Base-by-base conservation (phyloP, 2,113 vertebrate species). In the Corythaeola cristata region DNA sequence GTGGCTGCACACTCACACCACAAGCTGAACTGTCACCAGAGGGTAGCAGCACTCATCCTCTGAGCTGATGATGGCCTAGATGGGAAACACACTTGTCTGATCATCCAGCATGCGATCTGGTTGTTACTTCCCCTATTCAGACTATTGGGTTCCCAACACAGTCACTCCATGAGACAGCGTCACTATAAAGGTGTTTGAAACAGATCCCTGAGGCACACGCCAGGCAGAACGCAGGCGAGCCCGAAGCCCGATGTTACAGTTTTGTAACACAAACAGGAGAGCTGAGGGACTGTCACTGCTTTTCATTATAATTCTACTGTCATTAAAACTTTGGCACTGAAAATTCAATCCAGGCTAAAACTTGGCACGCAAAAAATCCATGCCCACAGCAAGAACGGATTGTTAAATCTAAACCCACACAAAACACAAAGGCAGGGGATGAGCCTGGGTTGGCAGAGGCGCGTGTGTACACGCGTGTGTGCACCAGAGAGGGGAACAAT, bases 391-490 rank as follows among this genome's bases (percentile, higher is more conserved):
- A 90, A 85, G 63, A 89, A 88, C 0, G 1, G 72, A 47, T 33
- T 71, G 45, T 56, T 83, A 77, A 86, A 79, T 66, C 72, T 74
- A 76, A 95, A 95, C 18, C 35, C 39, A 64, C 41, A 35, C 45
- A 66, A 92, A 55, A 10, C 1, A 2, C 62, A 21, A 22, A 52
- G 23, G 66, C 47, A 87, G 49, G 74, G 69, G 71, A 37, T 55
- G 23, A 45, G 15, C 13, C 28, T 32, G 30, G 21, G 56, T 50
- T 0, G 0, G 53, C 19, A 69, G 8, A 15, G 26, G 12, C 9
- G 35, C 0, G 0, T 11, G 11, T 1, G 1, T 5, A 17, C 19
- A 21, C 1, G 2, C 8, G 1, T 10, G 33, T 28, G 59, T 12
- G n/a, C 17, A 11, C 22, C 3, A 1, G 23, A 35, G 33, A 68